phyloP scores from a whole-genome alignment of 2,797 vertebrate genomes.

The Loriculus beryllinus region DNA sequence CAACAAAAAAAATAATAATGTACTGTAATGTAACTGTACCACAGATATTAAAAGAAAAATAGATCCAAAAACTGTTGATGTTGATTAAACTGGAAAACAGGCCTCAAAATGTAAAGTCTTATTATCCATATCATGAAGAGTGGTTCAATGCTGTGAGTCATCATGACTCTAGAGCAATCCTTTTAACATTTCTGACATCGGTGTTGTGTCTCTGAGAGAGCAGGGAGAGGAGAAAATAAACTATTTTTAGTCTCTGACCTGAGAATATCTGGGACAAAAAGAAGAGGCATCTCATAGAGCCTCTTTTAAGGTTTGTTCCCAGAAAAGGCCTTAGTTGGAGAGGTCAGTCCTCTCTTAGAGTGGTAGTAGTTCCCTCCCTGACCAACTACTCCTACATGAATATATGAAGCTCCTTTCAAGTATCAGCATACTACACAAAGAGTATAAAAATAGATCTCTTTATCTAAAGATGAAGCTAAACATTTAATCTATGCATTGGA shows the following conservation, averaged over 20 bases:
- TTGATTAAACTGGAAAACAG: conserved; percentile 3
- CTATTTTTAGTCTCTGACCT: conserved; percentile 9
- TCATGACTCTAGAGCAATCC: neutral
- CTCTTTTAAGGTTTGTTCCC: neutral
- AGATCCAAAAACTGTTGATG: neutral
- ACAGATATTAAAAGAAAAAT: neutral
- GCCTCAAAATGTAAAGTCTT: neutral
- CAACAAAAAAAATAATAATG: neutral
- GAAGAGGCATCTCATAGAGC: neutral
- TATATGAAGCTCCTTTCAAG: neutral
- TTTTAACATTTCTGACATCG: conserved; percentile 26
- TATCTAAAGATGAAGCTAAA: neutral
- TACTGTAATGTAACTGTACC: neutral
- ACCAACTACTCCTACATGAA: neutral
- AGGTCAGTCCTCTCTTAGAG: neutral
- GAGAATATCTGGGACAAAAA: neutral
- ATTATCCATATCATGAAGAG: neutral
- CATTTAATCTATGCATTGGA: neutral
- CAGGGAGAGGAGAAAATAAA: neutral
- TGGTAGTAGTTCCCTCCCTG: neutral
- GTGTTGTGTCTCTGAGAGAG: neutral
- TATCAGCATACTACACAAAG: neutral
- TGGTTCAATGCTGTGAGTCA: conserved; percentile 28
- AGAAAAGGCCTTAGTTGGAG: neutral
- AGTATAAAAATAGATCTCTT: neutral